These are phyloP conservation scores for Epizoanthus rinbou DNA, from an alignment of 92 coral and sea anemone species.

Conservation along the genomic window DNA sequence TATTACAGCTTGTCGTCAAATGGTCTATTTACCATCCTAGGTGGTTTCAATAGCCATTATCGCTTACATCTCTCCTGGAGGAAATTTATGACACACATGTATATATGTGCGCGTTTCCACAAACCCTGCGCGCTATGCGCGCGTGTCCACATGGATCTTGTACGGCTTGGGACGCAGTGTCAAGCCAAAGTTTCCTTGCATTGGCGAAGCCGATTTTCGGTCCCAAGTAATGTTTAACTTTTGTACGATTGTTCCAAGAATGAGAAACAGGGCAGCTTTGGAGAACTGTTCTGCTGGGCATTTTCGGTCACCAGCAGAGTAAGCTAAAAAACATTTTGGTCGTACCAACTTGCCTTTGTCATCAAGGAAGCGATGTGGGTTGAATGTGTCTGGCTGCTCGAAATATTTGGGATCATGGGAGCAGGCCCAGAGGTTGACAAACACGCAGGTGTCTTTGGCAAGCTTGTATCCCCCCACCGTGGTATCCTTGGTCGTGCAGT, in stretches of 20 bases:
- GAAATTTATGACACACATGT: no score
- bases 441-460: conserved; percentile 83
- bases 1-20: no score
- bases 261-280: conserved; percentile 76
- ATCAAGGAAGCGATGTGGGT: conserved; percentile 89
- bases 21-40: no score
- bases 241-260: conserved; percentile 88
- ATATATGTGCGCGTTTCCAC: not conserved
- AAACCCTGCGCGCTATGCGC: not conserved
- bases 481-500: conserved; percentile 89
- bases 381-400: conserved; percentile 76
- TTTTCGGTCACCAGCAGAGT: conserved; percentile 91
- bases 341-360: conserved; percentile 69
- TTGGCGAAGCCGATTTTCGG: conserved; percentile 72
- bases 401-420: conserved; percentile 88
- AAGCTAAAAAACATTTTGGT: conserved; percentile 78
- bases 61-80: not conserved
- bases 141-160: conserved; percentile 59
- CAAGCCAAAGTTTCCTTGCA: conserved; percentile 84
- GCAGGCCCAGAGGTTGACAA: conserved; percentile 93
- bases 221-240: conserved; percentile 59
- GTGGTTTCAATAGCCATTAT: no score
- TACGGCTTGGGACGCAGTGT: conserved; percentile 84
- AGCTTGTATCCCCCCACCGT: conserved; percentile 76
- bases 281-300: conserved; percentile 94